Evolutionary conservation across 2,888 invertebrate genomes (phyloP).

Genomic region (Brachyptera risi): DNA sequence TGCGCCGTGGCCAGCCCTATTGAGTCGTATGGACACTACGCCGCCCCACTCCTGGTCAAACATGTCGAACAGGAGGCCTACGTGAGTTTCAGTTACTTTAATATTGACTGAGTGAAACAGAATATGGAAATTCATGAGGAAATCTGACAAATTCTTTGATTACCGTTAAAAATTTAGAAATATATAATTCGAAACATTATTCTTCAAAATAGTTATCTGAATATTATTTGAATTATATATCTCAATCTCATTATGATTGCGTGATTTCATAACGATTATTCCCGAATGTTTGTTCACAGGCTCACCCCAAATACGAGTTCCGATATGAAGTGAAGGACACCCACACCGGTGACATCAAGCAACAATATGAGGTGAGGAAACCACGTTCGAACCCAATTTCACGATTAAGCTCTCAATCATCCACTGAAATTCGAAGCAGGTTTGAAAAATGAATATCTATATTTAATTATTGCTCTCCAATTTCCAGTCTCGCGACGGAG

Average conservation of each 20-base stretch:
- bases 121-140: no score
- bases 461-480: no score
- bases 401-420: no score
- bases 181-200: background rate
- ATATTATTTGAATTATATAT: background rate
- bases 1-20: background rate
- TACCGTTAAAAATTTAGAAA: no score
- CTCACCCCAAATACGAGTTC: background rate
- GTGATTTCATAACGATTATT: background rate
- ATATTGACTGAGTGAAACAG: no score
- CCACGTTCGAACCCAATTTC: no score
- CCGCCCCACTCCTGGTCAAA: background rate
- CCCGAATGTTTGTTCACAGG: background rate
- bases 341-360: background rate
- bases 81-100: no score
- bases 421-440: no score
- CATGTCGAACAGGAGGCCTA: background rate
- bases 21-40: background rate
- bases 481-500: background rate
- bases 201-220: background rate
- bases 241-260: background rate
- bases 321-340: background rate
- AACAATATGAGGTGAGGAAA: background rate
- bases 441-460: no score
- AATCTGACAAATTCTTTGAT: no score